Conservation (phyloP, 2,888 invertebrate species). For the Cantharis rustica region DNA sequence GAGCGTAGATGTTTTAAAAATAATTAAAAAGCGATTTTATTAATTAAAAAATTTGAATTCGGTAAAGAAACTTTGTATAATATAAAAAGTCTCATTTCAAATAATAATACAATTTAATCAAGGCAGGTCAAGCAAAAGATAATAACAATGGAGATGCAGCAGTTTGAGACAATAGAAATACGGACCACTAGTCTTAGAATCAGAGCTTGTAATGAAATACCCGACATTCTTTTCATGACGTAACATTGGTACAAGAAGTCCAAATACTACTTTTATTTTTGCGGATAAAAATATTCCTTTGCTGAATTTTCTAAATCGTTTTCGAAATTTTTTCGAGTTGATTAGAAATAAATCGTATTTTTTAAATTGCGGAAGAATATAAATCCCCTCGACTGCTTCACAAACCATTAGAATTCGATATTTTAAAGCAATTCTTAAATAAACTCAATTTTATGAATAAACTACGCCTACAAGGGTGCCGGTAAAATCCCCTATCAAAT, state of each 20-base stretch:
- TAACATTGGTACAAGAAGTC: slow-evolving; percentile 27
- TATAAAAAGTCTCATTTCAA: slow-evolving; percentile 9
- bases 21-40: neutral
- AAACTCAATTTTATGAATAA: slow-evolving; percentile 25
- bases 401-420: neutral
- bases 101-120: slow-evolving; percentile 33
- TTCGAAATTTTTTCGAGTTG: neutral
- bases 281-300: neutral
- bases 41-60: neutral
- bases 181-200: slow-evolving; percentile 44
- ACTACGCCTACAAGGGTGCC: slow-evolving; percentile 7
- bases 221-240: slow-evolving; percentile 36
- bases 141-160: slow-evolving; percentile 36
- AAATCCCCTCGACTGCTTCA: neutral
- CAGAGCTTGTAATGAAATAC: slow-evolving; percentile 46
- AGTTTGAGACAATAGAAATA: slow-evolving; percentile 42
- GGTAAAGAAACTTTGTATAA: slow-evolving; percentile 10
- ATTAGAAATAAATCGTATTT: neutral
- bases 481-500: slow-evolving; percentile 51
- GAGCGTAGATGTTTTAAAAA: neutral
- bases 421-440: slow-evolving; percentile 25
- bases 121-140: slow-evolving; percentile 32
- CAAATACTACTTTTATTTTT: slow-evolving; percentile 22
- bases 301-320: neutral
- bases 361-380: neutral